Base-by-base conservation (phyloP, 2,113 vertebrate species). In the Odontesthes bonariensis region DNA sequence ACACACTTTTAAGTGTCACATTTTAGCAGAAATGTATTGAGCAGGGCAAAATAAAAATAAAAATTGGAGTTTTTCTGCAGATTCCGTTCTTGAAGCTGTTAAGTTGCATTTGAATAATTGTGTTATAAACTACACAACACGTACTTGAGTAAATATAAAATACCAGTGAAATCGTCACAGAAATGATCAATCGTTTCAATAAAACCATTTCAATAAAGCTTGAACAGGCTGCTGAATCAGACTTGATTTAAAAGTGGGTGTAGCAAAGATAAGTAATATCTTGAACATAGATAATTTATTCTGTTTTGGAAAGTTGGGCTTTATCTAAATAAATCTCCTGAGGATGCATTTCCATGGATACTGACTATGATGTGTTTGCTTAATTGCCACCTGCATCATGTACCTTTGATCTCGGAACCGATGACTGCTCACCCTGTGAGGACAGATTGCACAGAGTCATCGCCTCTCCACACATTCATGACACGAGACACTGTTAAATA, bases 401-500 rank as follows among this genome's bases (percentile, higher is more conserved):
- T 35, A 78, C 76, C 57, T 84, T 82, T 75, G 71, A 60, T 63
- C 66, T 8, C 22, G 9, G 6, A 32, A 56, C 35, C 49, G 16
- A 46, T 75, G 59, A 77, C 44, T 56, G 49, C 52, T 69, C 51
- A 5, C 17, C 40, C 33, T 27, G 1, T 14, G 19, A 17, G 40
- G 27, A 56, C 52, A 54, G 49, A 61, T 33, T 22, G 51, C 22
- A 52, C 17, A 33, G 46, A 23, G 32, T 20, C 63, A 16, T 17
- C 10, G 3, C 66, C 22, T 78, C 42, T 19, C 0, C 11, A 74
- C 63, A 69, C 69, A 78, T 66, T 72, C 69, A 62, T 72, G 49
- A 74, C 78, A 83, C 38, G 51, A 79, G 86, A 90, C 83, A 31
- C 90, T 79, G 96, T 96, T 98, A 96, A 98, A 98, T 97, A 96